A percentile compares a stretch with the other conserved stretches of the same genome.
These are phyloP conservation scores for Acanthiza pusilla DNA, from an alignment of 2,797 vertebrate species.

Conservation along the genomic window DNA sequence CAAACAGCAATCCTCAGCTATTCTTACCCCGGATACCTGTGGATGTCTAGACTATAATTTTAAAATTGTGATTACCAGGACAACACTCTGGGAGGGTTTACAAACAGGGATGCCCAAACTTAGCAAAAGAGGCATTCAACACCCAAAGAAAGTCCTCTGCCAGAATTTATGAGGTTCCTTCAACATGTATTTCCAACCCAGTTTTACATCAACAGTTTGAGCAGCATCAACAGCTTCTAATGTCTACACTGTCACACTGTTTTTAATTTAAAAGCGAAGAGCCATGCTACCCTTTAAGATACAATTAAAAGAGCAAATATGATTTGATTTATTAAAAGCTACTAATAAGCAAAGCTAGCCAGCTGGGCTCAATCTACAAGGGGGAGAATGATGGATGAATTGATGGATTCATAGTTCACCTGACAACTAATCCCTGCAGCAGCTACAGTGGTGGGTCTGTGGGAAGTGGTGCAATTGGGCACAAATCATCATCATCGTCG, in stretches of 20 bases:
- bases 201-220: constrained; percentile 34
- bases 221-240: not conserved
- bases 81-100: constrained; percentile 7
- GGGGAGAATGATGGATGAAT: constrained; percentile 17
- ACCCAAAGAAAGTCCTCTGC: constrained; percentile 6
- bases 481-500: not conserved
- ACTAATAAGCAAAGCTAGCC: constrained; percentile 52
- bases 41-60: constrained; percentile 32
- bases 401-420: constrained; percentile 41
- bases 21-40: constrained; percentile 34
- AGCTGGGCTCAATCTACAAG: constrained; percentile 37
- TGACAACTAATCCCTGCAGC: constrained; percentile 42
- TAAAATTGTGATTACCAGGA: constrained; percentile 6
- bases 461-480: constrained; percentile 8
- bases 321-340: constrained; percentile 64
- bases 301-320: constrained; percentile 65
- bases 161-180: constrained; percentile 36
- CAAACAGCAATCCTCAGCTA: constrained; percentile 27
- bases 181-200: constrained; percentile 25
- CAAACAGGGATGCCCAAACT: not conserved
- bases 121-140: not conserved
- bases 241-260: not conserved
- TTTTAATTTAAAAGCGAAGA: constrained; percentile 61
- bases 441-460: not conserved
- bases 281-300: constrained; percentile 55